phyloP scores from a whole-genome alignment of 2,888 invertebrate genomes.

The Aspidiotus destructor region DNA sequence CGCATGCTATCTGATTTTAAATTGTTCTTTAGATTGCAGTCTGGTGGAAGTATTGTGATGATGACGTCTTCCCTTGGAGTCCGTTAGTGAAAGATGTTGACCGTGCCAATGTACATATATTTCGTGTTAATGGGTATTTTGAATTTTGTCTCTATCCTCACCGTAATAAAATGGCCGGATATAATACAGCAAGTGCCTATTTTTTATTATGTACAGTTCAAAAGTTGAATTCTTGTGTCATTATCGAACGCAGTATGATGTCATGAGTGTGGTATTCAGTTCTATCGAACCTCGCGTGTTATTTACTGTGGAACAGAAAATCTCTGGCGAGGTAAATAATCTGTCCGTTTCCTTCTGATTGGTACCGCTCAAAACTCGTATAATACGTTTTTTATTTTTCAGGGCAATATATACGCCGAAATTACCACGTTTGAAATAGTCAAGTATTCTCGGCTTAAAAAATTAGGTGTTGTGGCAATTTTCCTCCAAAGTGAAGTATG shows the following conservation, averaged over 20 bases:
- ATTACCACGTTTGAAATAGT: conserved; percentile 56
- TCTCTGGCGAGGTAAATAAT: conserved; percentile 44
- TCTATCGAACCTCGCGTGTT: conserved; percentile 58
- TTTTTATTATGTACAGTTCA: conserved; percentile 45
- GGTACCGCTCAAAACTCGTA: not conserved
- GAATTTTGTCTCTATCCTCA: not conserved
- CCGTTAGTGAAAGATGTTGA: conserved; percentile 74
- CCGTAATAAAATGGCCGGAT: not conserved
- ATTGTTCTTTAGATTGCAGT: conserved; percentile 50
- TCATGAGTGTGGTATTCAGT: conserved; percentile 69
- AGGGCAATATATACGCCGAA: conserved; percentile 61
- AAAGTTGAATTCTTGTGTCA: conserved; percentile 67
- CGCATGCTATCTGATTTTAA: not conserved
- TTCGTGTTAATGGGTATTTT: conserved; percentile 58
- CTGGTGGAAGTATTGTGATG: conserved; percentile 74
- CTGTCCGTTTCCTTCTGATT: not conserved
- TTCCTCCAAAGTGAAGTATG: conserved; percentile 60
- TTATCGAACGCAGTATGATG: conserved; percentile 79
- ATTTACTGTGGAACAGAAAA: conserved; percentile 73
- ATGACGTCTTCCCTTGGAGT: conserved; percentile 89
- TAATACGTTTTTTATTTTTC: conserved; percentile 25
- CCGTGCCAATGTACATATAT: conserved; percentile 77
- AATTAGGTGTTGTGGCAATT: conserved; percentile 57
- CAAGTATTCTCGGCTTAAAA: conserved; percentile 47
- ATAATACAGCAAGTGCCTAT: not conserved